phyloP scores from a whole-genome alignment of 2,888 invertebrate genomes.

The Spatulosminthurus flaviceps region DNA sequence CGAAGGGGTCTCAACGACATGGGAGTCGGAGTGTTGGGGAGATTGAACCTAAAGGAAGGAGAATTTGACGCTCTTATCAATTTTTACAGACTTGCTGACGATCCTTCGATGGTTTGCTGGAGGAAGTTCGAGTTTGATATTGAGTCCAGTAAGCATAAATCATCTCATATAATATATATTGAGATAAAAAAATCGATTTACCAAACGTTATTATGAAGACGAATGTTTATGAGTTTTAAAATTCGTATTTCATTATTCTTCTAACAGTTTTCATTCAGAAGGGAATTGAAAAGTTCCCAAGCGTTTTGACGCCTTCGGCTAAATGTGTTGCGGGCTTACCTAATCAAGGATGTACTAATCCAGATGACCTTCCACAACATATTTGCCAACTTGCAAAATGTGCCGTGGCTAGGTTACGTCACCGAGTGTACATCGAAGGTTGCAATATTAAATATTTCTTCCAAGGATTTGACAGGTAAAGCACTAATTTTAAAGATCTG shows the following conservation, averaged over 20 bases:
- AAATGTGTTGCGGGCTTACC: conserved; percentile 54
- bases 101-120: conserved; percentile 77
- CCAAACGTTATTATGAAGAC: too few species aligned
- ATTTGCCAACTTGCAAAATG: conserved; percentile 60
- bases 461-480: conserved; percentile 61
- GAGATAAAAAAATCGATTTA: neutral
- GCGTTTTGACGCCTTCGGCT: conserved; percentile 58
- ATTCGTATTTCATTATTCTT: too few species aligned
- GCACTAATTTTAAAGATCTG: neutral
- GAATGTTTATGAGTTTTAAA: too few species aligned
- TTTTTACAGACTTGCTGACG: conserved; percentile 78
- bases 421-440: conserved; percentile 60
- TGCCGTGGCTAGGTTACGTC: conserved; percentile 59
- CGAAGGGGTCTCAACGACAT: conserved; percentile 75
- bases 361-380: conserved; percentile 57
- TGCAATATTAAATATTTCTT: conserved; percentile 63
- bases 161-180: neutral
- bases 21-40: conserved; percentile 72
- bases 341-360: conserved; percentile 55
- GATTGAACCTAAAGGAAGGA: conserved; percentile 71
- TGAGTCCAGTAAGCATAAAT: conserved; percentile 72
- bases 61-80: conserved; percentile 74
- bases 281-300: conserved; percentile 61
- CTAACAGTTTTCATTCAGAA: conserved; percentile 62
- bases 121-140: conserved; percentile 80